Base-by-base conservation (phyloP, 2,113 vertebrate genomes). In the Tachysurus vachellii region DNA sequence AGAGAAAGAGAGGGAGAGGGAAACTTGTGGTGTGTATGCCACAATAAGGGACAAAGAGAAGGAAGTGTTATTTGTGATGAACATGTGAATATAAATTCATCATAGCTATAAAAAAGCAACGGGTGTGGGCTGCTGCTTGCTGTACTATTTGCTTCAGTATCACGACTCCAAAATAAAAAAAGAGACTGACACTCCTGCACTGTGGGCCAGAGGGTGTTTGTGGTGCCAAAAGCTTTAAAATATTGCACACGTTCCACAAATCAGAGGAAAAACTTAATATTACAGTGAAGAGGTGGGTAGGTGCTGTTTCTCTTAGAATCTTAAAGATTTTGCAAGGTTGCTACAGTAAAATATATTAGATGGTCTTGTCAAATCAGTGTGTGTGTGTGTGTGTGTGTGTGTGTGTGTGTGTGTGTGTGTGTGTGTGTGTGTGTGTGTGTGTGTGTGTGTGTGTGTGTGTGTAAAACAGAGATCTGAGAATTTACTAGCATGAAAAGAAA, bases 1-100 rank as follows among this genome's bases (percentile, higher is more conserved):
- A 87, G 83, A 88, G 83, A 83, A 87, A 91, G 88, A 88, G 88
- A 90, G 89, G 70, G 68, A 87, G 87, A 88, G 54, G 91, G 86
- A 92, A 90, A 86, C 85, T 86, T 56, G 31, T 80, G 50, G 76
- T 83, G 84, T 86, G 70, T 68, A 64, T 54, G 54, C 56, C 71
- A 71, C 56, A 66, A 44, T 62, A 83, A 77, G 80, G 80, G 81
- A 79, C 70, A 64, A 76, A 80, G 61, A 44, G 59, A 82, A 61
- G 76, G 70, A 84, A 88, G 70, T 62, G 47, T 23, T 76, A 44
- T 75, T 66, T 71, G 83, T 70, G 64, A 47, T 85, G 57, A 64
- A 68, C 66, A 77, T 61, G 47, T 75, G 70, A 71, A 77, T 26
- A 81, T 57, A 66, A 85, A 87, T 84, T 86, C 59, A 76, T 86